Conservation (phyloP, 2,113 vertebrate genomes). For the Caloenas nicobarica region DNA sequence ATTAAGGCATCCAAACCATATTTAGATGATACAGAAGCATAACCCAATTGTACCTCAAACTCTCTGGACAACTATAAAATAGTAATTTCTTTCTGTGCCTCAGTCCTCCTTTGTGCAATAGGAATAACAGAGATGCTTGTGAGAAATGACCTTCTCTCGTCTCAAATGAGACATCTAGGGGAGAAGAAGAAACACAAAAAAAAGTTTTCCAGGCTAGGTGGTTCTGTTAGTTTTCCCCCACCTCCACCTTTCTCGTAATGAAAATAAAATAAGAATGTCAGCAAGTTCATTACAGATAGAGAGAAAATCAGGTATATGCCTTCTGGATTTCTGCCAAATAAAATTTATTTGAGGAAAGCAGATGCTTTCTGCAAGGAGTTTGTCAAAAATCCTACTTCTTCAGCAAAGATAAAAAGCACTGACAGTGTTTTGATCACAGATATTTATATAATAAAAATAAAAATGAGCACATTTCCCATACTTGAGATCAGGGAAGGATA, state of each 20-base stretch:
- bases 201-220: neutral
- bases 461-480: conserved; percentile 35
- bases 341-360: conserved; percentile 3
- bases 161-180: neutral
- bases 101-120: neutral
- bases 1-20: neutral
- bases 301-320: neutral
- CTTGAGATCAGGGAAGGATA: conserved; percentile 38
- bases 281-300: conserved; percentile 25
- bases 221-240: neutral
- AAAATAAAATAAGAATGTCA: conserved; percentile 12
- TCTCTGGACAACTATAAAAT: neutral
- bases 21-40: neutral
- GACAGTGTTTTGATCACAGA: conserved; percentile 49
- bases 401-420: conserved; percentile 47
- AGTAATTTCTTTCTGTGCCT: neutral
- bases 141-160: neutral
- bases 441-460: conserved; percentile 60
- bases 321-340: conserved; percentile 34
- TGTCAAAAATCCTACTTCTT: conserved; percentile 27
- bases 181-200: neutral
- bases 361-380: conserved; percentile 18
- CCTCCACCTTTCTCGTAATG: neutral
- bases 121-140: neutral
- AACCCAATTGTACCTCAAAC: neutral